phyloP scores from a whole-genome alignment of 2,797 vertebrate species.

The Bucorvus abyssinicus region DNA sequence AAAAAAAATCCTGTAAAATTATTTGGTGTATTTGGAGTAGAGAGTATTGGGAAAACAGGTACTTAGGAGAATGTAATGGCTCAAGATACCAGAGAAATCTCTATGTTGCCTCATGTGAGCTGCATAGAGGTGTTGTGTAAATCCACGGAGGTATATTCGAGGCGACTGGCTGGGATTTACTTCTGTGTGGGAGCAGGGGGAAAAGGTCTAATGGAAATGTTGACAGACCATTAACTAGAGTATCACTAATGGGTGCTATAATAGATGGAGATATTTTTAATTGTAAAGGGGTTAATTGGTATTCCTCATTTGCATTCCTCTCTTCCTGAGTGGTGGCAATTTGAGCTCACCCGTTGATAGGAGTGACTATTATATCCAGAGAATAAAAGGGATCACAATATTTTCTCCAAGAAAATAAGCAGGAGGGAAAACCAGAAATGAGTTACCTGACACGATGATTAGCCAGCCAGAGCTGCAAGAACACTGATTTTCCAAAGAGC shows the following conservation, averaged over 20 bases:
- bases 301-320: constrained; percentile 67
- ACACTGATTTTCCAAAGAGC: background rate
- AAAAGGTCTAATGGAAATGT: constrained; percentile 66
- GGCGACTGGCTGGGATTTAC: constrained; percentile 62
- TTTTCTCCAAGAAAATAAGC: constrained; percentile 55
- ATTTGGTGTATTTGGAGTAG: background rate
- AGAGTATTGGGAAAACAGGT: background rate
- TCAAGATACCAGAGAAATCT: background rate
- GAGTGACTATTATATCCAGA: constrained; percentile 23
- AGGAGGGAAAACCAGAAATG: background rate
- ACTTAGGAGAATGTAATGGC: background rate
- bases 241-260: constrained; percentile 58
- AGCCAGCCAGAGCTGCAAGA: background rate
- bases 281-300: constrained; percentile 66
- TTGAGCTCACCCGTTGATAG: constrained; percentile 42
- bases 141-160: constrained; percentile 39
- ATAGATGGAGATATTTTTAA: constrained; percentile 66
- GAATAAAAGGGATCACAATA: constrained; percentile 58
- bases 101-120: constrained; percentile 24
- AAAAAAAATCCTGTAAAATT: background rate
- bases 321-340: constrained; percentile 46
- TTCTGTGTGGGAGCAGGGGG: constrained; percentile 23
- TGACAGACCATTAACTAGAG: constrained; percentile 67
- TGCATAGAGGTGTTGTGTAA: background rate
- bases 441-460: constrained; percentile 15